These are phyloP conservation scores for Pseudomugil gertrudae DNA, from an alignment of 2,797 vertebrate species.

Conservation along the genomic window DNA sequence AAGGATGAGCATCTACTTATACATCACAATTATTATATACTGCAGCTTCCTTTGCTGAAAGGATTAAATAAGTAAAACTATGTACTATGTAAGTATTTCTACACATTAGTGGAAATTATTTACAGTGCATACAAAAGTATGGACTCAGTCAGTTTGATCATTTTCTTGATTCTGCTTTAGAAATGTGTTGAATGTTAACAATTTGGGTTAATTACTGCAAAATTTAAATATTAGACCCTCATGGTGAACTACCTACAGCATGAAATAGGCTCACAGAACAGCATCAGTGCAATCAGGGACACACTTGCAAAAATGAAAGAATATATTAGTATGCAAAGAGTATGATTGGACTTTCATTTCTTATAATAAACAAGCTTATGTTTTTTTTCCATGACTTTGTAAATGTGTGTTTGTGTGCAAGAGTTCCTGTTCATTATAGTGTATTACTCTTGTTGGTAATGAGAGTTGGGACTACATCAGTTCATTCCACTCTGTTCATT, in stretches of 20 bases:
- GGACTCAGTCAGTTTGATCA: too few species aligned
- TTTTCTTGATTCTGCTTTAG: too few species aligned
- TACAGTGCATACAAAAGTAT: too few species aligned
- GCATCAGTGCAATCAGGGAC: conserved; percentile 21
- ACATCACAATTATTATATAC: too few species aligned
- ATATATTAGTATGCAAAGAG: background rate
- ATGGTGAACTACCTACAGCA: conserved; percentile 1
- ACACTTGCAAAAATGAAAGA: too few species aligned
- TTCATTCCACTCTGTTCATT: conserved; percentile 50
- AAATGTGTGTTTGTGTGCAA: background rate
- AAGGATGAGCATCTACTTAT: too few species aligned
- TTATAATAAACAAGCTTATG: background rate
- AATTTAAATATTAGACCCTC: conserved; percentile 29
- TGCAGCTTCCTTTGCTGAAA: too few species aligned
- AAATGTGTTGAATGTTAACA: background rate
- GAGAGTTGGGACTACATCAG: conserved; percentile 36
- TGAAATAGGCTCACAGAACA: conserved; percentile 23
- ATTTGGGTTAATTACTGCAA: background rate
- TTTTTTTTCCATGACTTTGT: conserved; percentile 1
- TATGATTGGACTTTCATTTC: conserved; percentile 5
- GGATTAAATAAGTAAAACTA: too few species aligned
- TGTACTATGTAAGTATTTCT: too few species aligned
- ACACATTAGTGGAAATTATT: too few species aligned
- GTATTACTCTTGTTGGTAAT: conserved; percentile 16
- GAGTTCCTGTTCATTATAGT: conserved; percentile 5